phyloP scores from a whole-genome alignment of 2,797 vertebrate genomes.

The Sylvilagus floridanus region DNA sequence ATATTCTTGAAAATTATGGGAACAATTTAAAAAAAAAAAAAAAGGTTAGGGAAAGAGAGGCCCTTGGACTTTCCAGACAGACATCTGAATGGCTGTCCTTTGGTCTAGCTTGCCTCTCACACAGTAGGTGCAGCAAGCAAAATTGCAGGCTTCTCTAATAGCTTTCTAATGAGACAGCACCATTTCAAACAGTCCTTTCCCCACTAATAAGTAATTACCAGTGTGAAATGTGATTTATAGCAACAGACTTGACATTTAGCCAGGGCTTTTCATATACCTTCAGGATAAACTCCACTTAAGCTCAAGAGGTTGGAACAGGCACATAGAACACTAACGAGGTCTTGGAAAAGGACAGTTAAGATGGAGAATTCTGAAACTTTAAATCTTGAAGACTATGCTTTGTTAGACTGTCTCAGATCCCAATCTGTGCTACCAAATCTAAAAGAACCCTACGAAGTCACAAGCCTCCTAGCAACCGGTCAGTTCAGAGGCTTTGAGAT shows the following conservation, averaged over 20 bases:
- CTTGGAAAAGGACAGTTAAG: conserved; percentile 63
- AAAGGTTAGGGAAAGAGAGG: neutral
- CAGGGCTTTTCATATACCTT: conserved; percentile 61
- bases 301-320: conserved; percentile 69
- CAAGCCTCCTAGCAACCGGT: conserved; percentile 87
- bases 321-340: conserved; percentile 58
- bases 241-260: conserved; percentile 71
- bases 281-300: conserved; percentile 76
- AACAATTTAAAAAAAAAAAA: neutral
- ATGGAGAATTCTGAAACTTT: conserved; percentile 69
- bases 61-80: neutral
- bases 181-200: conserved; percentile 67
- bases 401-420: conserved; percentile 84
- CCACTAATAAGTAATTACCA: conserved; percentile 67
- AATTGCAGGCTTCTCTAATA: neutral
- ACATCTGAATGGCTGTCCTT: neutral
- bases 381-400: conserved; percentile 68
- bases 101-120: neutral
- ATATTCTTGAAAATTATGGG: conserved; percentile 24
- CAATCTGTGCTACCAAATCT: conserved; percentile 78
- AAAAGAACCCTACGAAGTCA: conserved; percentile 85
- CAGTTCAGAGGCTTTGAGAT: conserved; percentile 86
- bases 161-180: conserved; percentile 63
- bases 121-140: neutral
- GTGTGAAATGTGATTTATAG: conserved; percentile 75